Evolutionary conservation across 2,888 invertebrate species (phyloP).

Genomic region (Chydorus sphaericus): DNA sequence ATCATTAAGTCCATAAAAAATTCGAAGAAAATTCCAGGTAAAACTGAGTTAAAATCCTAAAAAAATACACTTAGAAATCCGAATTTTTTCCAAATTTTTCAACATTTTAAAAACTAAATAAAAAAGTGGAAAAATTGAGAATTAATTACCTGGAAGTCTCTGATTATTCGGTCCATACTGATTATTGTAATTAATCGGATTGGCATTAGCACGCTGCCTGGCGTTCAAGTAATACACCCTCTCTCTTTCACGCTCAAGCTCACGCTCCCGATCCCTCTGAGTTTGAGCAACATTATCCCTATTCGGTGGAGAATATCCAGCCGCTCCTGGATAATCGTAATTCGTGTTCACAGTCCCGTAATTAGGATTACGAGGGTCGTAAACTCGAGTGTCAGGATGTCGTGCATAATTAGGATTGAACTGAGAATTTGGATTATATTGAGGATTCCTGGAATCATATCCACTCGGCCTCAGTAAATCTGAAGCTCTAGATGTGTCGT

Average conservation of each 20-base stretch:
- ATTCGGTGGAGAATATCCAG: neutral
- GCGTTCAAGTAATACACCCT: conserved; percentile 10
- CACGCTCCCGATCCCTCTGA: conserved; percentile 9
- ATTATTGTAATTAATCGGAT: conserved; percentile 4
- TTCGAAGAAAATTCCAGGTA: too few relatives aligned
- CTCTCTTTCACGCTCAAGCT: conserved; percentile 7
- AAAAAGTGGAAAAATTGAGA: neutral
- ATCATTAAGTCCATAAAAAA: too few relatives aligned
- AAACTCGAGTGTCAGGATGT: neutral
- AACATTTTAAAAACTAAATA: neutral
- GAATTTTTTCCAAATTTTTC: too few relatives aligned
- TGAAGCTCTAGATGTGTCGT: neutral
- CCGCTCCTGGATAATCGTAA: neutral
- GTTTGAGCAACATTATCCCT: conserved; percentile 7
- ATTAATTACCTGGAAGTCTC: conserved; percentile 6
- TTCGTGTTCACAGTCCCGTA: neutral
- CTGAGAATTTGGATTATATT: neutral
- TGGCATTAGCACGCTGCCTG: conserved; percentile 1
- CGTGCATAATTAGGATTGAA: neutral
- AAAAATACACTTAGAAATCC: too few relatives aligned
- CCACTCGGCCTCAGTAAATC: too few relatives aligned
- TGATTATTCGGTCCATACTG: conserved; percentile 13
- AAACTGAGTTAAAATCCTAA: too few relatives aligned
- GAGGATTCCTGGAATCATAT: neutral
- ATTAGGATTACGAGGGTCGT: neutral